Conservation (phyloP, 2,888 invertebrate genomes). For the Drosophila melanosoma region DNA sequence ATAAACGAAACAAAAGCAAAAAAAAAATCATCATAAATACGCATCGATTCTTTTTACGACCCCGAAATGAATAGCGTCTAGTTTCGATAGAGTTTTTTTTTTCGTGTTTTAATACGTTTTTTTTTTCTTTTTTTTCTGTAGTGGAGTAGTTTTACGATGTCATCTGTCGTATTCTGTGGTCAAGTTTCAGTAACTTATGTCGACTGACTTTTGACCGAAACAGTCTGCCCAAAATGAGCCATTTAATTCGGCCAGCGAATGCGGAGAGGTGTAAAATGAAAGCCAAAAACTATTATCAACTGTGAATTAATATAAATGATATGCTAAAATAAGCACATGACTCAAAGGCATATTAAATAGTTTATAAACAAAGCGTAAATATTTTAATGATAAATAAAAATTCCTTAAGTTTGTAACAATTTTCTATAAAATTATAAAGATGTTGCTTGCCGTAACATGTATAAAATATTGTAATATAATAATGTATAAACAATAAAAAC, state of each 20-base stretch:
- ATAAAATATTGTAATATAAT: background rate
- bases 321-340: background rate
- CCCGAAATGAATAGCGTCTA: conserved; percentile 70
- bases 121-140: conserved; percentile 30
- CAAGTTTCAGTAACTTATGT: conserved; percentile 17
- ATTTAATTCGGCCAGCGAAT: background rate
- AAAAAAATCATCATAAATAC: conserved; percentile 60
- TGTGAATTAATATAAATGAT: background rate
- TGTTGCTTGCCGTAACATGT: too few relatives aligned
- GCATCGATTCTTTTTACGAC: conserved; percentile 65
- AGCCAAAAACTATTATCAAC: background rate
- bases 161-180: conserved; percentile 8
- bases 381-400: background rate
- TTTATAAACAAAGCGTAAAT: background rate
- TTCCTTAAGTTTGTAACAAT: too few relatives aligned
- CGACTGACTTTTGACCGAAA: conserved; percentile 2
- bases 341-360: background rate
- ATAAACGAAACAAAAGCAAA: conserved; percentile 20
- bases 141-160: conserved; percentile 51
- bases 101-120: conserved; percentile 47
- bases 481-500: background rate
- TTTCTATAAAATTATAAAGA: too few relatives aligned
- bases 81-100: conserved; percentile 50
- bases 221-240: conserved; percentile 1
- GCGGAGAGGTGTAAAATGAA: background rate